These are phyloP conservation scores for Heterocephalus glaber DNA, from an alignment of 2,113 vertebrate species.

Conservation along the genomic window DNA sequence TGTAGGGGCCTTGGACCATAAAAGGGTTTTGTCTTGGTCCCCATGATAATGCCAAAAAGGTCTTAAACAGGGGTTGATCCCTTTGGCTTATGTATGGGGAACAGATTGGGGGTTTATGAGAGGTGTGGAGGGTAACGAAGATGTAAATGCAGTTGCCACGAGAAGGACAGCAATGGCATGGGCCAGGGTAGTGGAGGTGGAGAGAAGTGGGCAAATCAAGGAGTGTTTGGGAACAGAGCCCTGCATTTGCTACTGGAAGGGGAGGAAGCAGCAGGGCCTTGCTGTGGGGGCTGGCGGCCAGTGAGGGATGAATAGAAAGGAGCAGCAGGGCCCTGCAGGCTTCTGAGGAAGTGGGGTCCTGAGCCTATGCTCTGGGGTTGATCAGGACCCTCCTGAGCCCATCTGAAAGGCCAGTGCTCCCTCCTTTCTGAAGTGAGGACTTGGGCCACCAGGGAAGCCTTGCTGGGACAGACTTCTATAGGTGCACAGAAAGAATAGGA, in stretches of 20 bases:
- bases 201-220: neutral
- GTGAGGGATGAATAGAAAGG: neutral
- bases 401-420: neutral
- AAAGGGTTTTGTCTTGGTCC: neutral
- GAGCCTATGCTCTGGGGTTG: neutral
- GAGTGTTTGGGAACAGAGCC: neutral
- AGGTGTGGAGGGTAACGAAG: neutral
- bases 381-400: rapidly evolving
- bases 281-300: neutral
- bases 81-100: neutral
- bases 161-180: neutral
- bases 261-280: neutral
- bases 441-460: neutral
- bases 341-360: neutral
- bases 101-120: neutral
- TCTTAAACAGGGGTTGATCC: neutral
- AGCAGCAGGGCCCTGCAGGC: neutral
- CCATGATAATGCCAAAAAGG: neutral
- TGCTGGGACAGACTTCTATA: neutral
- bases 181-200: neutral
- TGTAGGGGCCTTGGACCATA: neutral
- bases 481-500: neutral
- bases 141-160: neutral
- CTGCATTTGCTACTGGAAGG: neutral
- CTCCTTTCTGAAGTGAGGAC: neutral